Percentiles rank a stretch among this genome's conserved stretches.
Evolutionary conservation across 2,113 vertebrate genomes (phyloP).

Genomic region (Piaya cayana): DNA sequence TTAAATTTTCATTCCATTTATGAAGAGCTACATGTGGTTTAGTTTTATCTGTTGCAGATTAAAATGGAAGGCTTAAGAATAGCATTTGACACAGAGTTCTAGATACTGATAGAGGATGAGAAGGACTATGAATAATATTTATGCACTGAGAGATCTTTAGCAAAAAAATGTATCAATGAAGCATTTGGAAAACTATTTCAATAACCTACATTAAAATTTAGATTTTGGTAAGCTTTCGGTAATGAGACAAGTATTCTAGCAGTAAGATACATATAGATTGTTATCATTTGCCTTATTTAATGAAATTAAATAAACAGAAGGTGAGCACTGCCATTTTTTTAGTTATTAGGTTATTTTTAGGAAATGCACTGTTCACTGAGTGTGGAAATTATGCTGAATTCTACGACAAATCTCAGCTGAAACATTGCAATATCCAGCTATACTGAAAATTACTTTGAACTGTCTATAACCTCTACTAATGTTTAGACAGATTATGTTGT

Average conservation of each 20-base stretch:
- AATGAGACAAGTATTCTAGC: neutral
- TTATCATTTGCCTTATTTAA: neutral
- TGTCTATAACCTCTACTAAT: neutral
- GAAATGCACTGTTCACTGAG: neutral
- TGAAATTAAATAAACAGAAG: neutral
- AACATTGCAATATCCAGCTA: neutral
- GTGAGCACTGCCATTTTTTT: neutral
- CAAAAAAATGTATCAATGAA: neutral
- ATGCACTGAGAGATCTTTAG: neutral
- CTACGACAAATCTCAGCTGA: neutral
- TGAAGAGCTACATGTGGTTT: neutral
- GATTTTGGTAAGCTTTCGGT: neutral
- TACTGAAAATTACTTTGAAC: neutral
- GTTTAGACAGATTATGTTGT: neutral
- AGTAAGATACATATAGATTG: neutral
- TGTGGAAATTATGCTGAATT: neutral
- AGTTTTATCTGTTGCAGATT: neutral
- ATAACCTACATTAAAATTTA: neutral
- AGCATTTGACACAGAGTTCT: neutral
- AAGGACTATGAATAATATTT: neutral
- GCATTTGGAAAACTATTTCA: neutral
- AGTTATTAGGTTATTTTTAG: neutral
- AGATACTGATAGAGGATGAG: neutral
- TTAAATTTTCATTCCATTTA: neutral
- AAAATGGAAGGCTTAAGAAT: neutral